A percentile compares a stretch with the other conserved stretches of the same genome.
Conservation (phyloP, 2,888 invertebrate genomes). For the Bedellia somnulentella region DNA sequence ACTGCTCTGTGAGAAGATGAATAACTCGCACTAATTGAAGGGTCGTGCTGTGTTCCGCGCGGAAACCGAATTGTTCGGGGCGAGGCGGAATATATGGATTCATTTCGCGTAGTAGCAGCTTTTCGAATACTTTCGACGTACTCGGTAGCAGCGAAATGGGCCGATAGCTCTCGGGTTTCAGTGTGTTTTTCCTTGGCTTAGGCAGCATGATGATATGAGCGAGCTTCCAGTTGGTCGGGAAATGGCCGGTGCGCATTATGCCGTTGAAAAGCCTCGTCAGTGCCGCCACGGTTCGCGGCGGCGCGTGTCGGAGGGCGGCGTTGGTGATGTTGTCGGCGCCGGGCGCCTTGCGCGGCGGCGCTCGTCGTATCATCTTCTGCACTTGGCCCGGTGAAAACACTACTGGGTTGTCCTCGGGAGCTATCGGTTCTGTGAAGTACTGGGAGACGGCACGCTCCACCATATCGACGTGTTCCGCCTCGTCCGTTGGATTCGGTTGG, state of each 20-base stretch:
- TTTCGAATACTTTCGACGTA: constrained; percentile 1
- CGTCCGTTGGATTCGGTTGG: neutral
- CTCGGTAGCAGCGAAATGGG: constrained; percentile 9
- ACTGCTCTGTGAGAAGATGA: too few relatives aligned
- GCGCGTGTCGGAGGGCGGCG: constrained; percentile 9
- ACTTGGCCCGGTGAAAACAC: constrained; percentile 8
- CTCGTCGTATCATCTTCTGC: neutral
- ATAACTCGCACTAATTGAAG: constrained; percentile 1
- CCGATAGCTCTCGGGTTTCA: constrained; percentile 9
- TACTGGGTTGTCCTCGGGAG: constrained; percentile 1
- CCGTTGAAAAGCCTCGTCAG: constrained; percentile 11
- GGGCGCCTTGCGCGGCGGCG: constrained; percentile 9
- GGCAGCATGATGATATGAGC: constrained; percentile 11
- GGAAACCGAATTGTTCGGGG: constrained; percentile 1
- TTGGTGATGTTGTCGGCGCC: constrained; percentile 10
- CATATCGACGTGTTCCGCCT: neutral
- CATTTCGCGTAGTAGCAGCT: neutral
- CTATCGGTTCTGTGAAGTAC: neutral
- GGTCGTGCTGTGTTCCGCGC: constrained; percentile 1
- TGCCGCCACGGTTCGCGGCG: constrained; percentile 6
- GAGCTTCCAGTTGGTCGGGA: constrained; percentile 9
- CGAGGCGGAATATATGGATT: neutral
- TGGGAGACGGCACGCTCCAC: constrained; percentile 1
- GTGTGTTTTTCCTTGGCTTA: constrained; percentile 11
- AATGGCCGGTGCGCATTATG: constrained; percentile 11